phyloP scores from a whole-genome alignment of 2,888 invertebrate genomes.

The Asteroscopus sphinx region DNA sequence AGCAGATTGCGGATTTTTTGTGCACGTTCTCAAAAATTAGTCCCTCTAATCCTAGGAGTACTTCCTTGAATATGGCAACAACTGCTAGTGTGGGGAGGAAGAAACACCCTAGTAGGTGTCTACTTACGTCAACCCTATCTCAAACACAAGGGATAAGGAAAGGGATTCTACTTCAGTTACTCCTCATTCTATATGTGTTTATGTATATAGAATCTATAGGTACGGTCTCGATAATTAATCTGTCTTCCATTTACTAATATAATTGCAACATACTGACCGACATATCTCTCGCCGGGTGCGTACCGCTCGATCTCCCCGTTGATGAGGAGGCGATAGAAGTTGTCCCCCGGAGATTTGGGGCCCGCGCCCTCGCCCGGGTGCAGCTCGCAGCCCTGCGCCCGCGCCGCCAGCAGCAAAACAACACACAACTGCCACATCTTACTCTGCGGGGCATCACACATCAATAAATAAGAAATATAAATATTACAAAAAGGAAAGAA shows the following conservation, averaged over 20 bases:
- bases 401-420: constrained; percentile 52
- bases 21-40: constrained; percentile 11
- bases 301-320: constrained; percentile 95
- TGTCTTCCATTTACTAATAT: background rate
- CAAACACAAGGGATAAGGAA: too few relatives aligned
- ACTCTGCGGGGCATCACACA: constrained; percentile 11
- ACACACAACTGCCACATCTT: constrained; percentile 47
- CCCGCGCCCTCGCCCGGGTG: constrained; percentile 68
- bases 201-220: too few relatives aligned
- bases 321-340: constrained; percentile 95
- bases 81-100: too few relatives aligned
- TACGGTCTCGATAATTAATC: background rate
- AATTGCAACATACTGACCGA: constrained; percentile 86
- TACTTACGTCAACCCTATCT: too few relatives aligned
- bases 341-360: constrained; percentile 93
- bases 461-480: too few relatives aligned
- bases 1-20: too few relatives aligned
- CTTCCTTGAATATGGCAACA: too few relatives aligned
- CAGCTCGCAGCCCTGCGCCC: constrained; percentile 79
- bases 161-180: background rate
- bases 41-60: too few relatives aligned
- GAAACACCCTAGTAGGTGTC: too few relatives aligned
- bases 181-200: too few relatives aligned
- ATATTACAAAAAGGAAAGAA: too few relatives aligned
- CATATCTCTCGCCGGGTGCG: constrained; percentile 95